Evolutionary conservation across 2,797 vertebrate species (phyloP).

Genomic region (Cirrhinus molitorella): DNA sequence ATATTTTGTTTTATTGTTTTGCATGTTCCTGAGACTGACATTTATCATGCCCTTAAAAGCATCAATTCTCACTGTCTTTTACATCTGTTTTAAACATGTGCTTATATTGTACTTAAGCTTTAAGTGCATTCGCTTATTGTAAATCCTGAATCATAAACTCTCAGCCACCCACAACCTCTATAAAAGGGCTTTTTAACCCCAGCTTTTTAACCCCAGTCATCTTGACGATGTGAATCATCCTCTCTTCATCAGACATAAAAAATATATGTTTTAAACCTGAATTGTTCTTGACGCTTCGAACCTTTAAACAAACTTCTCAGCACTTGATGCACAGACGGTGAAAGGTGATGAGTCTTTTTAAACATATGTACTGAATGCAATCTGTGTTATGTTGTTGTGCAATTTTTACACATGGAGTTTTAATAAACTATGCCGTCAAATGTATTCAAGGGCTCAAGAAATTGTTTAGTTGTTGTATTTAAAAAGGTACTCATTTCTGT

Average conservation of each 20-base stretch:
- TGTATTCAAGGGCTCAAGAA: background rate
- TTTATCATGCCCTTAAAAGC: slow-evolving; percentile 2
- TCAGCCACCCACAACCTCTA: slow-evolving; percentile 34
- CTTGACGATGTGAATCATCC: slow-evolving; percentile 32
- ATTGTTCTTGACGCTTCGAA: slow-evolving; percentile 28
- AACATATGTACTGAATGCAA: background rate
- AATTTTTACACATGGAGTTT: background rate
- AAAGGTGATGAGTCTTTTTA: slow-evolving; percentile 11
- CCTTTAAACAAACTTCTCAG: slow-evolving; percentile 30
- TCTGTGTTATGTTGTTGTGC: background rate
- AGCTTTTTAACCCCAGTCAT: slow-evolving; percentile 23
- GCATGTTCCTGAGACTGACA: background rate
- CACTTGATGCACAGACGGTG: slow-evolving; percentile 14
- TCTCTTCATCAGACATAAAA: slow-evolving; percentile 18
- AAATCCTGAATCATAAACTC: slow-evolving; percentile 36
- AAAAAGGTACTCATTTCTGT: background rate
- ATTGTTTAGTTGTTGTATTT: background rate
- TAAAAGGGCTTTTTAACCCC: slow-evolving; percentile 33
- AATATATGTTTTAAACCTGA: slow-evolving; percentile 1
- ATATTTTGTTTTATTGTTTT: background rate
- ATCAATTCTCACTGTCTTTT: background rate
- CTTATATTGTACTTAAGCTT: slow-evolving; percentile 47
- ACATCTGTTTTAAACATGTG: slow-evolving; percentile 29
- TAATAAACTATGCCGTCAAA: background rate
- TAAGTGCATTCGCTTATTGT: slow-evolving; percentile 32